Conservation (phyloP, 2,797 vertebrate species). For the Denticeps clupeoides region DNA sequence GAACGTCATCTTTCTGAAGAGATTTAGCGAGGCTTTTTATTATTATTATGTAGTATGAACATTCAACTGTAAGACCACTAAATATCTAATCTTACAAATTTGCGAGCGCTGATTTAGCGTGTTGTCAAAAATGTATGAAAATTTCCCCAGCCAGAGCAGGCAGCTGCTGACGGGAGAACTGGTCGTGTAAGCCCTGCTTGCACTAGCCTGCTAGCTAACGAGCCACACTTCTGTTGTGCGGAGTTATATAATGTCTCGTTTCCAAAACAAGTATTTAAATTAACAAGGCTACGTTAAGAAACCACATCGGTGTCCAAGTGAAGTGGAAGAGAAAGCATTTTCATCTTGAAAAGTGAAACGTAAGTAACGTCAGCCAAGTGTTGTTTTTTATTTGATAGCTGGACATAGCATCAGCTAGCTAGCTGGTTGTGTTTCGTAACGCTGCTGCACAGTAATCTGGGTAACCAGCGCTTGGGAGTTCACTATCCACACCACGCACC, state of each 20-base stretch:
- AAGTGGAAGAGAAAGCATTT: constrained; percentile 1
- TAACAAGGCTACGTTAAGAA: background rate
- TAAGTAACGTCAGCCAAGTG: constrained; percentile 17
- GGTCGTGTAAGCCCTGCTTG: constrained; percentile 47
- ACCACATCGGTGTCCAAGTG: background rate
- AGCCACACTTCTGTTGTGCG: constrained; percentile 12
- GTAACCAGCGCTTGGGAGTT: background rate
- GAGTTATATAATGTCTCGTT: background rate
- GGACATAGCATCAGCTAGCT: constrained; percentile 1
- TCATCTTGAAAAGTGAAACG: constrained; percentile 26
- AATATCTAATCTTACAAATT: too few relatives aligned
- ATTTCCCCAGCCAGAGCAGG: constrained; percentile 41
- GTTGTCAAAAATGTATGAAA: constrained; percentile 48
- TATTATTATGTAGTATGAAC: background rate
- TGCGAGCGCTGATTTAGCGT: too few relatives aligned
- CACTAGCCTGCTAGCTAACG: constrained; percentile 46
- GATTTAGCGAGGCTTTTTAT: constrained; percentile 9
- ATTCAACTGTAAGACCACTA: background rate
- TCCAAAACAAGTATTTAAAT: background rate
- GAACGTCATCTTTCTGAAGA: constrained; percentile 62
- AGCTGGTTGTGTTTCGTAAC: constrained; percentile 14
- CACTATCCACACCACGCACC: too few relatives aligned
- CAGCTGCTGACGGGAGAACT: constrained; percentile 49
- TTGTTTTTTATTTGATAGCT: constrained; percentile 3
- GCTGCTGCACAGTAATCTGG: background rate